phyloP scores from a whole-genome alignment of 2,797 vertebrate genomes.

The Trachops cirrhosus region DNA sequence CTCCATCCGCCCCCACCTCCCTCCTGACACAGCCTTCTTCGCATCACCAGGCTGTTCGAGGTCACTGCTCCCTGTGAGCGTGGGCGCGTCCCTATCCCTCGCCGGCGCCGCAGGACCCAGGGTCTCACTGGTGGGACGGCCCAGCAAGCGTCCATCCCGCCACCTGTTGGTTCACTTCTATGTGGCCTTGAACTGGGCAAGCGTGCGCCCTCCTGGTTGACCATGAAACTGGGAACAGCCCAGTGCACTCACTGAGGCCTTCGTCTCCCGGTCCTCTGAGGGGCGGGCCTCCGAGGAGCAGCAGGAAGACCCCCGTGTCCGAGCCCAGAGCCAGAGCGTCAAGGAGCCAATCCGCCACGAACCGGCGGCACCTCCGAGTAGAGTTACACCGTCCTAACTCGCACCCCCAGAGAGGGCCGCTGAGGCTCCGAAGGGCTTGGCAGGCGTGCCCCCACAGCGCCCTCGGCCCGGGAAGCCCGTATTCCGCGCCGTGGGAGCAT shows the following conservation, averaged over 20 bases:
- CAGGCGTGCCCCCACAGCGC: too few species aligned
- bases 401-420: accelerated
- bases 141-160: accelerated
- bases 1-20: neutral
- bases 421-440: too few species aligned
- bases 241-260: accelerated
- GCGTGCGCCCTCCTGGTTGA: neutral
- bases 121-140: accelerated
- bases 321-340: accelerated
- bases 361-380: too few species aligned
- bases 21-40: neutral
- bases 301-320: too few species aligned
- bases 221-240: neutral
- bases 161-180: neutral
- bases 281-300: accelerated
- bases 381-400: accelerated
- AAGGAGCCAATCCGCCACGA: accelerated
- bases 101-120: too few species aligned
- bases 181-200: neutral
- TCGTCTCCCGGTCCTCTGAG: neutral
- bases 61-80: neutral
- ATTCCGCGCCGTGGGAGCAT: too few species aligned
- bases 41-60: neutral
- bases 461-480: neutral
- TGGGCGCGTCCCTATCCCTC: accelerated